phyloP scores from a whole-genome alignment of 2,888 invertebrate genomes.

The Sceliomorpha sp. region DNA sequence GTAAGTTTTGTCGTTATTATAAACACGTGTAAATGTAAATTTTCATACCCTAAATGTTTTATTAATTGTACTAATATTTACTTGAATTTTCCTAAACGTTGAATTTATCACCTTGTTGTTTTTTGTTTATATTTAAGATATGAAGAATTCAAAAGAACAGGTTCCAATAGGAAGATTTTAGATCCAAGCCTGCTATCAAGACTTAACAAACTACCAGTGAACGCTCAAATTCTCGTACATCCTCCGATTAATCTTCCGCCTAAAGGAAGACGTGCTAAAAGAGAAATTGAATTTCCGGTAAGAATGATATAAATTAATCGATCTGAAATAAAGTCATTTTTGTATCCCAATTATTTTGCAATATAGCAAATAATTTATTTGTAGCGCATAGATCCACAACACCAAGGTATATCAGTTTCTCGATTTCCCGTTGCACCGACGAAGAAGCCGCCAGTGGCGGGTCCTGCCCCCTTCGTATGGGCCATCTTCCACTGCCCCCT shows the following conservation, averaged over 20 bases:
- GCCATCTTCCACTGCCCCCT: slow-evolving; percentile 89
- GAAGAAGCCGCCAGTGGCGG: slow-evolving; percentile 76
- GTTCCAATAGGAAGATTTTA: no score
- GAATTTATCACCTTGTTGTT: slow-evolving; percentile 1
- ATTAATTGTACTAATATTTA: no score
- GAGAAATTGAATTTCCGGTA: slow-evolving; percentile 34
- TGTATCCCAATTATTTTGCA: no score
- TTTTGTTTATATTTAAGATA: slow-evolving; percentile 21
- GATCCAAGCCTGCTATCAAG: no score
- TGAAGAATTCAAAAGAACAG: slow-evolving; percentile 17
- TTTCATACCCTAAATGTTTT: no score
- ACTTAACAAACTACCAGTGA: slow-evolving; percentile 19
- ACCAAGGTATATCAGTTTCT: no score
- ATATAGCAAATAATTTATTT: background rate
- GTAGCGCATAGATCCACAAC: no score
- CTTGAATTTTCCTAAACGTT: no score
- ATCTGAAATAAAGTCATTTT: no score
- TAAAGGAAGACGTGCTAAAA: slow-evolving; percentile 25
- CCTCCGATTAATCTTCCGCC: slow-evolving; percentile 2
- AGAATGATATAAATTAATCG: slow-evolving; percentile 1
- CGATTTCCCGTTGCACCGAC: slow-evolving; percentile 78
- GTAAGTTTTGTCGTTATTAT: no score
- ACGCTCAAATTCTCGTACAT: slow-evolving; percentile 22
- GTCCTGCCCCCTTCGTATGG: slow-evolving; percentile 86
- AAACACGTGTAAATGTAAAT: no score